Evolutionary conservation across 2,888 invertebrate genomes (phyloP), one percentile per base, ranked within the genome.

Genomic region (Parasteatoda lunata): DNA sequence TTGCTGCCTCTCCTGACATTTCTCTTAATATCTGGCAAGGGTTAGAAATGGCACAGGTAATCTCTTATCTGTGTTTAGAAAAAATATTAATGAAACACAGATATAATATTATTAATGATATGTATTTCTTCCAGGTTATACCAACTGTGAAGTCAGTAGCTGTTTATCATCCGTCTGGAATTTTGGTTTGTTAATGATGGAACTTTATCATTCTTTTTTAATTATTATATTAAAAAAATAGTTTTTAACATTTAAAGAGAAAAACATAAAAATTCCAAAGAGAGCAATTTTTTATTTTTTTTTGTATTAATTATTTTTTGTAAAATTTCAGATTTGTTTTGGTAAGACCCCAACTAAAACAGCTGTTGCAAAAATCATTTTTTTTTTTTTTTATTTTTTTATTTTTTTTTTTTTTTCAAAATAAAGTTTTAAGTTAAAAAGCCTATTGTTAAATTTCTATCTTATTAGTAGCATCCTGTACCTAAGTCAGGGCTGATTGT

Each of bases 1-100:
- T 98, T 86, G 95, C 96, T n/a, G 94, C 94, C 90, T 94, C 95
- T 0, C 94, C 95, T 4, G 95, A 95, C 90, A 95, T 96, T 59
- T 96, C 97, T 2, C 93, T 94, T 5, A 94, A 94, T 86, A 94
- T 97, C 90, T 98, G 98, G 98, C 96, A 96, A 89, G 95, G 95
- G 89, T 92, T 97, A 45, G 97, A 97, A 92, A 94, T 95, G 3
- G 95, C 96, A 0, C 96, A 96, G 90, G 95, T 90, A 64, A 73
- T 84, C 13, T 54, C 54, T 4, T 54, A 54, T 54, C 13, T 54
- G 54, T 54, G 13, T 54, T 11, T 54, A 54, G 4, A 13, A 13
- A 54, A 54, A 11, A 54, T 11, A 54, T 54, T 11, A 54, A 54
- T 7, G 54, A 54, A 54, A 54, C 54, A 11, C 13, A 3, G 8